Evolutionary conservation across 2,797 vertebrate species (phyloP).

Genomic region (Tangara arthus): DNA sequence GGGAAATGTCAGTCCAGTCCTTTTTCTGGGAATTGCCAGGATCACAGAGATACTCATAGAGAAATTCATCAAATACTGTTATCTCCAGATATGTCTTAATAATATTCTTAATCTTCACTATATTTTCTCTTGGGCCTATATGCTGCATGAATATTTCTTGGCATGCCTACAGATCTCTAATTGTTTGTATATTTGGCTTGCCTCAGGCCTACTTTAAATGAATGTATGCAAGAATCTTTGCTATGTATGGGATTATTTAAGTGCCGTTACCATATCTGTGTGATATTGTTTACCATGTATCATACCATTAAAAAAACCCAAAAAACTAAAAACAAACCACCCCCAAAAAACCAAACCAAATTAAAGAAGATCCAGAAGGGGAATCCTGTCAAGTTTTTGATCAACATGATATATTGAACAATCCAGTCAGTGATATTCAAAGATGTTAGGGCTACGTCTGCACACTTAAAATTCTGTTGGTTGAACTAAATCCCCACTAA

Average conservation of each 20-base stretch:
- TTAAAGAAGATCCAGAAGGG: background rate
- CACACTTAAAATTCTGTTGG: background rate
- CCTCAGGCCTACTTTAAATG: slow-evolving; percentile 12
- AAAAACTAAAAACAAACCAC: background rate
- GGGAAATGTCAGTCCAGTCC: background rate
- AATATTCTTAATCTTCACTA: slow-evolving; percentile 27
- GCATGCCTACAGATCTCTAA: slow-evolving; percentile 26
- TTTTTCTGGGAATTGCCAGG: background rate
- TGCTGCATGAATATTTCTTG: slow-evolving; percentile 16
- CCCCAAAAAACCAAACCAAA: background rate
- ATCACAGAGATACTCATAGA: background rate
- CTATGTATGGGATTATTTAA: background rate
- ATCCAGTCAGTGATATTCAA: background rate
- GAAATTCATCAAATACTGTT: background rate
- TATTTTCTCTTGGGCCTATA: slow-evolving; percentile 47
- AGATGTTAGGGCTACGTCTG: background rate
- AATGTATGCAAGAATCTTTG: background rate
- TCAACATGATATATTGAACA: background rate
- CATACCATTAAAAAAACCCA: background rate
- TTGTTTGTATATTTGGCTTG: slow-evolving; percentile 34
- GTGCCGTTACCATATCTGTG: background rate
- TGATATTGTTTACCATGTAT: background rate
- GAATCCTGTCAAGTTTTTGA: background rate
- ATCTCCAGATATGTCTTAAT: background rate
- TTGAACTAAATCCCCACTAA: background rate